phyloP scores from a whole-genome alignment of 2,888 invertebrate genomes.

The Tenthredo scrophulariae region DNA sequence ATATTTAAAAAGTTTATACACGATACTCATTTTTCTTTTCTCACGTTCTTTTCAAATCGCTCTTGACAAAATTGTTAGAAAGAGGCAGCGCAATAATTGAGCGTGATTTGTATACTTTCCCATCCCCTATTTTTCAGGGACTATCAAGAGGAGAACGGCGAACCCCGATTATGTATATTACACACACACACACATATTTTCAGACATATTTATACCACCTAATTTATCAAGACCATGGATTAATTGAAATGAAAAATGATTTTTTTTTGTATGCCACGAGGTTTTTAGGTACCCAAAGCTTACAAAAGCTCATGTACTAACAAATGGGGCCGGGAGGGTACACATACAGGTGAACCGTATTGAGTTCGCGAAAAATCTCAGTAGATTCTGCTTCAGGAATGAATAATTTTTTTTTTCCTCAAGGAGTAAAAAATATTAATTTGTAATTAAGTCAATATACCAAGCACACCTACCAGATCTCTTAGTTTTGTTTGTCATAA shows the following conservation, averaged over 20 bases:
- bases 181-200: neutral
- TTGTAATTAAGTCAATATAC: neutral
- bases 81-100: slow-evolving; percentile 3
- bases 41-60: neutral
- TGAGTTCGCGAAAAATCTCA: neutral
- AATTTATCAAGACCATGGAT: slow-evolving; percentile 61
- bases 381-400: neutral
- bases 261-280: slow-evolving; percentile 68
- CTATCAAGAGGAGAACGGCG: neutral
- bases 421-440: neutral
- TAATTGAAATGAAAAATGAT: slow-evolving; percentile 72
- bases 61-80: slow-evolving; percentile 6
- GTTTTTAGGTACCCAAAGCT: neutral
- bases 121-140: neutral
- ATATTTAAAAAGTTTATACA: neutral
- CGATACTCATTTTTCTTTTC: neutral
- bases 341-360: neutral
- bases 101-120: slow-evolving; percentile 3
- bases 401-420: neutral
- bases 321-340: neutral
- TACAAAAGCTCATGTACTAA: neutral
- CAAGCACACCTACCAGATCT: neutral
- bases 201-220: neutral
- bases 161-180: neutral
- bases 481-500: neutral